These are phyloP conservation scores for Lepus americanus DNA, from an alignment of 2,113 vertebrate species.

Conservation along the genomic window DNA sequence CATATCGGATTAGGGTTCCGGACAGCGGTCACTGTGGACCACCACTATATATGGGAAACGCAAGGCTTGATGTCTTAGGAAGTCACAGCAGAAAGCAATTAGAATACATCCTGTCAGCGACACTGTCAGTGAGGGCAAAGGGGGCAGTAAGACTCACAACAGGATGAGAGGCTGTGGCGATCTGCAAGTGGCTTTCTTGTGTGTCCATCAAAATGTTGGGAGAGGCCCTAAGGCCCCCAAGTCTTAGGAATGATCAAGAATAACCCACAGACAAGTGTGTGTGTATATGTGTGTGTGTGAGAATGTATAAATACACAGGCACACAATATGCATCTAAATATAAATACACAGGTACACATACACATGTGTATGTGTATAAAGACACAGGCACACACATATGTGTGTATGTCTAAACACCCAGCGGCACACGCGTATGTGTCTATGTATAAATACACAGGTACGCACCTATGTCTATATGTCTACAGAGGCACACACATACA, in stretches of 20 bases:
- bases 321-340: too few relatives aligned
- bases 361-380: too few relatives aligned
- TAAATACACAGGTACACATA: too few relatives aligned
- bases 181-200: neutral
- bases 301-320: too few relatives aligned
- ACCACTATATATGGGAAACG: neutral
- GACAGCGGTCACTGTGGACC: neutral
- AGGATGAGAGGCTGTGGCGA: neutral
- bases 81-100: conserved; percentile 44
- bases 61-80: neutral
- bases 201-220: conserved; percentile 2
- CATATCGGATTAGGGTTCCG: neutral
- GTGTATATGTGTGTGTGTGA: too few relatives aligned
- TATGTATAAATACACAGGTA: too few relatives aligned
- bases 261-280: neutral
- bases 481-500: too few relatives aligned
- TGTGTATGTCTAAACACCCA: too few relatives aligned
- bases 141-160: neutral
- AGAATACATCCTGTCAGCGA: conserved; percentile 44
- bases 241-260: neutral
- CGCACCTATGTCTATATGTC: too few relatives aligned
- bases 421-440: too few relatives aligned
- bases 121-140: neutral
- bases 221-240: neutral
- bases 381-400: too few relatives aligned